phyloP scores from a whole-genome alignment of 2,888 invertebrate genomes.

The Belgica antarctica region DNA sequence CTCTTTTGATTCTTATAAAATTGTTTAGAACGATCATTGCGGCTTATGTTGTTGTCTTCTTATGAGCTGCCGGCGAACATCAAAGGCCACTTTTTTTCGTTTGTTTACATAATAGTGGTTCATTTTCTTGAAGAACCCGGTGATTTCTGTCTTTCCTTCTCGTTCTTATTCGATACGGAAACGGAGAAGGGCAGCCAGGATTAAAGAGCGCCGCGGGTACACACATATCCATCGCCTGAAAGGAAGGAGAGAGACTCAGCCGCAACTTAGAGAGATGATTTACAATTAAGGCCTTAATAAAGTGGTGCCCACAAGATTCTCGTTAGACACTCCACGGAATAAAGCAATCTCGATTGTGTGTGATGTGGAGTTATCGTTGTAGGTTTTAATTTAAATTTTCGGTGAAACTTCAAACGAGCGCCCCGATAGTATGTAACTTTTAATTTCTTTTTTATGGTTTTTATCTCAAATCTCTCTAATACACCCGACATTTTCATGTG shows the following conservation, averaged over 20 bases:
- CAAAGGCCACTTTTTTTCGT: conserved; percentile 38
- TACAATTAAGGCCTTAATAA: no score
- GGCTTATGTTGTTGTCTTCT: not conserved
- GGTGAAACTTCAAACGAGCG: conserved; percentile 41
- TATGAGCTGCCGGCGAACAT: conserved; percentile 34
- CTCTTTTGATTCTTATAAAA: no score
- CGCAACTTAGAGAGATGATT: no score
- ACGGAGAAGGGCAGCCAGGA: conserved; percentile 29
- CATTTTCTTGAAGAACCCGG: conserved; percentile 23
- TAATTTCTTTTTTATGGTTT: conserved; percentile 43
- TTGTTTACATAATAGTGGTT: conserved; percentile 43
- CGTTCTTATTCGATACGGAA: conserved; percentile 31
- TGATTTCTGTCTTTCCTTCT: not conserved
- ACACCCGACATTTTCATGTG: conserved; percentile 34
- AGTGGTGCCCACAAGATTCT: not conserved
- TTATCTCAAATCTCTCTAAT: conserved; percentile 40
- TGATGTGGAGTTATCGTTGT: conserved; percentile 31
- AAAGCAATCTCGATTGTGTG: not conserved
- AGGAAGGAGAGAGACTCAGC: no score
- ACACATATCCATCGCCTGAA: no score
- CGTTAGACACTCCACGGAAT: not conserved
- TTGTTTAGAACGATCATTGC: no score
- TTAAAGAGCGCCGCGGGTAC: conserved; percentile 34
- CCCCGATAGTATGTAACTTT: conserved; percentile 40
- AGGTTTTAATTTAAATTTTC: conserved; percentile 43